Base-by-base conservation (phyloP, 1,140 invertebrate genomes). In the Agrypnia vestita region DNA sequence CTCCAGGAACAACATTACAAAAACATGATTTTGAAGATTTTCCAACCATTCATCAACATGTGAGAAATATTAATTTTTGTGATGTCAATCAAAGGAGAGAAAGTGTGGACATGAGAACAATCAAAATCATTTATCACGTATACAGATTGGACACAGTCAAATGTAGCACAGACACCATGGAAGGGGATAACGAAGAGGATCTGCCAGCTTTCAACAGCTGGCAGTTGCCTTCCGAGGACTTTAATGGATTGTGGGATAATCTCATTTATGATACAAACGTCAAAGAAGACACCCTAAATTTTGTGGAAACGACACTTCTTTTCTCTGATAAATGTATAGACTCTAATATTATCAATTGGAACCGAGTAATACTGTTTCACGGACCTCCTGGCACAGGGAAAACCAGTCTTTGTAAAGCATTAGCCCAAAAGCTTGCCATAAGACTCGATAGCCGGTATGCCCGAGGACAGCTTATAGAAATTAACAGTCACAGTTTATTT, bases 401-500 rank as follows among this genome's bases (percentile, higher is more conserved):
- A 89, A 99, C 98, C 0, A 97, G 96, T 69, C 87, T 99, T 6
- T 99, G 97, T 86, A 97, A 96, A 89, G 98, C 97, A 3, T 87
- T 99, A 8, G 96, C 98, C 8, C 98, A 99, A 85, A 99, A 99
- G 88, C 86, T 98, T 56, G 90, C 95, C 4, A 95, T 99, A 76
- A 91, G 96, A 25, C 90, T 98, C 15, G 90, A 90, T 19, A 86
- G 94, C 4, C 86, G 90, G 8, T 99, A 94, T 53, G 85, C 86
- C 13, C 93, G 94, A 81, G 94, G 94, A 0, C 93, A 98, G 82
- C 90, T 99, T 4, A 91, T 99, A 72, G 98, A 99, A 90, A 97
- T 99, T 59, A 99, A 99, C 85, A 98, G 96, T 82, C 98, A 99
- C 86, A 97, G 96, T 85, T 91, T 99, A 67, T 99, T 99, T 88